Conservation (phyloP, 1,140 invertebrate genomes). For the Galleria mellonella region DNA sequence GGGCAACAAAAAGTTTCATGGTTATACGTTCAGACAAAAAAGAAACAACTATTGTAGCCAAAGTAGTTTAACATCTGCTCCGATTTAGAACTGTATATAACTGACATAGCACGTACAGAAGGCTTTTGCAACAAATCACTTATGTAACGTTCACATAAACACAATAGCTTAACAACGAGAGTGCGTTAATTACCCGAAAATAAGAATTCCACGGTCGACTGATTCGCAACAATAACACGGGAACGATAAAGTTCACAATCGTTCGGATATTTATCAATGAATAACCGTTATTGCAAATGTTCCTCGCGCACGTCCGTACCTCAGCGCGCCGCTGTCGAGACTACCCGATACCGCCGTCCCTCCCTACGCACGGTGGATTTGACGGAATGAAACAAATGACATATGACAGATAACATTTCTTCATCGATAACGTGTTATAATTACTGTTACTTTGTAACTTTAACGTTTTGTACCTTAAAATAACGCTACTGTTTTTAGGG, state of each 20-base stretch:
- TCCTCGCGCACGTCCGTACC: conserved; percentile 16
- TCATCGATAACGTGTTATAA: conserved; percentile 24
- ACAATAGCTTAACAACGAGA: conserved; percentile 12
- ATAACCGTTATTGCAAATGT: conserved; percentile 15
- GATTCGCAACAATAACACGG: conserved; percentile 18
- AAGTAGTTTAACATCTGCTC: too few relatives aligned
- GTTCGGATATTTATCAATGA: conserved; percentile 15
- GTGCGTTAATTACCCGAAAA: conserved; percentile 15
- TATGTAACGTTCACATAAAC: conserved; percentile 14
- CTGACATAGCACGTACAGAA: neutral
- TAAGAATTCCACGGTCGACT: conserved; percentile 11
- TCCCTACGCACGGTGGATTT: neutral
- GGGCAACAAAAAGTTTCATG: neutral
- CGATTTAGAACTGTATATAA: too few relatives aligned
- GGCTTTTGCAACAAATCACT: conserved; percentile 8
- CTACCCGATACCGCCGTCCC: neutral
- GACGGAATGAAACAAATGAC: conserved; percentile 5
- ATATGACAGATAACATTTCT: conserved; percentile 23
- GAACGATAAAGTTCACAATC: conserved; percentile 19
- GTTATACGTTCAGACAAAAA: conserved; percentile 1
- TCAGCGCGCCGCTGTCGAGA: conserved; percentile 18
- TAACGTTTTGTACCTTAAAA: neutral
- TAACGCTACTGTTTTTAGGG: neutral
- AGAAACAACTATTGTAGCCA: too few relatives aligned
- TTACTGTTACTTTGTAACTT: conserved; percentile 3